phyloP scores from a whole-genome alignment of 2,113 vertebrate genomes.

The Lagopus leucura region DNA sequence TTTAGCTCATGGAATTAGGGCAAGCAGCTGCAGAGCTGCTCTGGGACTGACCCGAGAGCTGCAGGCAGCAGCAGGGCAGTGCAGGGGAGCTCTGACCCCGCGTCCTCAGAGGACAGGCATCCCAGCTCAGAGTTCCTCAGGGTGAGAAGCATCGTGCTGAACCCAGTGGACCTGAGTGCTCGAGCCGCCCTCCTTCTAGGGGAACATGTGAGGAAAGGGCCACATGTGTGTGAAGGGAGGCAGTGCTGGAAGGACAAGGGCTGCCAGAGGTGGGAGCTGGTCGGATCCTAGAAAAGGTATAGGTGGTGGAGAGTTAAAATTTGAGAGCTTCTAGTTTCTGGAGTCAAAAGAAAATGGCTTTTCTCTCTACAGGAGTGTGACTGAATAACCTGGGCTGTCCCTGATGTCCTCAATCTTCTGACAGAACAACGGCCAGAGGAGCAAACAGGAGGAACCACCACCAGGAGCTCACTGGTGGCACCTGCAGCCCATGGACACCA shows the following conservation, averaged over 20 bases:
- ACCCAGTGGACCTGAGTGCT: neutral
- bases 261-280: neutral
- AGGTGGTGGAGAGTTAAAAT: neutral
- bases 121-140: neutral
- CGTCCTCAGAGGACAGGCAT: neutral
- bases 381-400: neutral
- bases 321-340: neutral
- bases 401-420: rapidly evolving
- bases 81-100: rapidly evolving
- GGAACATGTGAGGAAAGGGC: neutral
- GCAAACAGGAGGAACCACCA: neutral
- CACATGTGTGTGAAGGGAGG: neutral
- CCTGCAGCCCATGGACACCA: neutral
- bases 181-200: neutral
- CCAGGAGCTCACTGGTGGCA: neutral
- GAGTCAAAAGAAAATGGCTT: neutral
- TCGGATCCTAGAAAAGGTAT: neutral
- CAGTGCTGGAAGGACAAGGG: rapidly evolving
- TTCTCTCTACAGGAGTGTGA: neutral
- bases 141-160: neutral
- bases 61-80: neutral
- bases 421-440: neutral
- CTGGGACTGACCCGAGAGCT: neutral
- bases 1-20: neutral
- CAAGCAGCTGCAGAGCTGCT: neutral